Conservation (phyloP, 1,140 invertebrate species). For the Bombus cullumanus region DNA sequence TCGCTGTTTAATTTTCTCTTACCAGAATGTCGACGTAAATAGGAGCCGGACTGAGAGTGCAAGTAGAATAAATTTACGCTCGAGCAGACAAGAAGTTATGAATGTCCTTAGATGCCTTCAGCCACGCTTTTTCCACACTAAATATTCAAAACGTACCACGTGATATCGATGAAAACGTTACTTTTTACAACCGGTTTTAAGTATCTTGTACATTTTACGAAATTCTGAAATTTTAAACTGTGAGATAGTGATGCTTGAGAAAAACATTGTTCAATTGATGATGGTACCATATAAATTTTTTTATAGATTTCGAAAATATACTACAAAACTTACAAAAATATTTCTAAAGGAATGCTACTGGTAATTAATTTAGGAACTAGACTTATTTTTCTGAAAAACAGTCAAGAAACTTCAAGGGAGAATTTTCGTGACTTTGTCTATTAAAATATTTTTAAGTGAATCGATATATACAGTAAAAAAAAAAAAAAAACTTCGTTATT, state of each 20-base stretch:
- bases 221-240: neutral
- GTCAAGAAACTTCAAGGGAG: no score
- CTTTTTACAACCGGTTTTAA: slow-evolving; percentile 2
- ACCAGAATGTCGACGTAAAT: slow-evolving; percentile 63
- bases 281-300: no score
- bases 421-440: no score
- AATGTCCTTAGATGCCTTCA: neutral
- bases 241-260: neutral
- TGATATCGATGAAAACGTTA: neutral
- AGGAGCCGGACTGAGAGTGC: slow-evolving; percentile 52
- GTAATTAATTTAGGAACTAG: no score
- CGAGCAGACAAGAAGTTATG: slow-evolving; percentile 21
- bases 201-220: neutral
- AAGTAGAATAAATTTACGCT: slow-evolving; percentile 65
- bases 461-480: no score
- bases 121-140: neutral
- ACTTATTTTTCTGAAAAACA: no score
- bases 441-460: no score
- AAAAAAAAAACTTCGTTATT: no score
- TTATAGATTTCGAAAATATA: no score
- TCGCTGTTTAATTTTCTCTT: slow-evolving; percentile 70
- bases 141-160: neutral
- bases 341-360: no score
- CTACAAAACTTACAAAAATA: no score
- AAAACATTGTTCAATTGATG: no score